Conservation (phyloP, 1,140 invertebrate species). For the Philotrypesis tridentata region DNA sequence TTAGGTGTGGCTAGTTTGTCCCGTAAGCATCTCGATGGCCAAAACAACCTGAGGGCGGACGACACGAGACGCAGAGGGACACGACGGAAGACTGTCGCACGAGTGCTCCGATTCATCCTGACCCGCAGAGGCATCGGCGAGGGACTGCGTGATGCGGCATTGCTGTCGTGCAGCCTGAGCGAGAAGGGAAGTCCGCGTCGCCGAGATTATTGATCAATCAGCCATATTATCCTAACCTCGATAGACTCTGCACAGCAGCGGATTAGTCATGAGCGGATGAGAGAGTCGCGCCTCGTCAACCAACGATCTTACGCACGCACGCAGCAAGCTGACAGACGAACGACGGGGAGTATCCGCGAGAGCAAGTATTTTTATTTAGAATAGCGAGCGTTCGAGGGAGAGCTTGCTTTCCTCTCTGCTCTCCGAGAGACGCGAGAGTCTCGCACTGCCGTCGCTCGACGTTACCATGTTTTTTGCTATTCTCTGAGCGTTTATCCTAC, state of each 20-base stretch:
- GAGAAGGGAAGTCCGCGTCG: not conserved
- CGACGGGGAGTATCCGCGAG: not conserved
- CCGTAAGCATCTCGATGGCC: conserved; percentile 31
- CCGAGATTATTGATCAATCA: conserved; percentile 46
- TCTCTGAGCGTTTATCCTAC: not conserved
- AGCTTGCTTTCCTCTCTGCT: too few relatives aligned
- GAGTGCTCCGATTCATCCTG: too few relatives aligned
- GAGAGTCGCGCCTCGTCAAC: conserved; percentile 17
- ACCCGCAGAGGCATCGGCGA: not conserved
- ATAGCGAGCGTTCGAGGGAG: not conserved
- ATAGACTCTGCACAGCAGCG: not conserved
- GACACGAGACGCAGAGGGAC: not conserved
- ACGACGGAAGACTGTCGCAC: not conserved
- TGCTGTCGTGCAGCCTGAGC: not conserved
- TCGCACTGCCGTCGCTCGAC: not conserved
- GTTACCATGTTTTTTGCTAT: conserved; percentile 11
- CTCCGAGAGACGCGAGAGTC: not conserved
- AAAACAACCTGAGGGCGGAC: conserved; percentile 26
- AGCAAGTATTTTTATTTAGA: not conserved
- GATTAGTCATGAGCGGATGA: conserved; percentile 29
- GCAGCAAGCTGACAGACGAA: not conserved
- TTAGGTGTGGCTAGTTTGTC: conserved; percentile 48
- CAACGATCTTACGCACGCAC: not conserved
- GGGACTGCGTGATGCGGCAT: not conserved
- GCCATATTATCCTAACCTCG: conserved; percentile 48